Percentiles rank a stretch among this genome's conserved stretches.
Evolutionary conservation across 2,113 vertebrate genomes (phyloP).

Genomic region (Odontesthes bonariensis): DNA sequence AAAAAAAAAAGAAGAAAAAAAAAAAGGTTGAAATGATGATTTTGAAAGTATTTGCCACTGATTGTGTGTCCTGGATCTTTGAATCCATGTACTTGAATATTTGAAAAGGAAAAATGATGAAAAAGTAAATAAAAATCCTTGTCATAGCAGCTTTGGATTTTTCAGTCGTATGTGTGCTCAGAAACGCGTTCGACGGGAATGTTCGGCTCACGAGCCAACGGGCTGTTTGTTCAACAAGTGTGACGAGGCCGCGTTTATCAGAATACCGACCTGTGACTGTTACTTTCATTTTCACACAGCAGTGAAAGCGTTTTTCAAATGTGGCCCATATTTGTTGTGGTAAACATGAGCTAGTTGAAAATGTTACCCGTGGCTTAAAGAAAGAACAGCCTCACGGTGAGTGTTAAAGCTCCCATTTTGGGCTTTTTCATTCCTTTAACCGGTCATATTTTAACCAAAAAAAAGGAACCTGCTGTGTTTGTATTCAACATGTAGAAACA

Average conservation of each 20-base stretch:
- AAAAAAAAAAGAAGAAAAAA: conserved; percentile 11
- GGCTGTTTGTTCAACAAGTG: neutral
- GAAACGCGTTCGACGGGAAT: neutral
- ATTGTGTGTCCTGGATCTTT: conserved; percentile 75
- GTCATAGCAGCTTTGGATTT: conserved; percentile 38
- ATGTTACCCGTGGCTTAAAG: too few relatives aligned
- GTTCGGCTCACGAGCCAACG: neutral
- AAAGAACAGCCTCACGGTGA: too few relatives aligned
- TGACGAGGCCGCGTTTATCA: neutral
- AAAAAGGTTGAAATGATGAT: conserved; percentile 32
- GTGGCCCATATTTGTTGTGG: too few relatives aligned
- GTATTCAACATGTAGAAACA: too few relatives aligned
- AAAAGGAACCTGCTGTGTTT: too few relatives aligned
- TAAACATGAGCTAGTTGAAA: too few relatives aligned
- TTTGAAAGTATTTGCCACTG: conserved; percentile 70
- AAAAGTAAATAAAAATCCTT: conserved; percentile 50
- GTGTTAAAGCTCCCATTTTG: too few relatives aligned
- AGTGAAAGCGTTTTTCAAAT: too few relatives aligned
- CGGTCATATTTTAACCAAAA: too few relatives aligned
- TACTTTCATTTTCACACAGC: conserved; percentile 6
- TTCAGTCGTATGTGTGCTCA: neutral
- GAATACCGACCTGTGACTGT: neutral
- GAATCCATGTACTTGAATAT: conserved; percentile 80
- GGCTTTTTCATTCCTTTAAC: too few relatives aligned
- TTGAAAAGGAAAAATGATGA: conserved; percentile 26